Conservation (phyloP, 2,888 invertebrate genomes). For the Herminia tarsipennalis region DNA sequence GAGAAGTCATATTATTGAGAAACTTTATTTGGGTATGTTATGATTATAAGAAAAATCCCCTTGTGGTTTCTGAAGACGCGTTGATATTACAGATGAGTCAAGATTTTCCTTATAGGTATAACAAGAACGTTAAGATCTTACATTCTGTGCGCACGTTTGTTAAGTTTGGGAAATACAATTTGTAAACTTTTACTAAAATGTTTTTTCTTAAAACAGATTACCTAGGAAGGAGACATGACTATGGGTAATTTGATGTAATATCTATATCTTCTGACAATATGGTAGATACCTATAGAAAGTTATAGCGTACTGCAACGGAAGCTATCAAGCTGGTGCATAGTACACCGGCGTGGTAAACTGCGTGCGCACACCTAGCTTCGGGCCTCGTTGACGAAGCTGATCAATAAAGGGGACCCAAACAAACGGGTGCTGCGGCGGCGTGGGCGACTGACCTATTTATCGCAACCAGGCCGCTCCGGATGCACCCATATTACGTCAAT, state of each 20-base stretch:
- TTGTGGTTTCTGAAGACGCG: neutral
- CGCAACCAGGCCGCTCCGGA: conserved; percentile 48
- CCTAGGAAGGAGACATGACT: neutral
- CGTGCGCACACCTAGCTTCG: conserved; percentile 66
- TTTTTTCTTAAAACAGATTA: neutral
- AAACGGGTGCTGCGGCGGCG: conserved; percentile 68
- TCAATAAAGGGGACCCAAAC: conserved; percentile 83
- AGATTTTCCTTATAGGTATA: neutral
- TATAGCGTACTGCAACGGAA: conserved; percentile 43
- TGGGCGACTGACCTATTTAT: conserved; percentile 80
- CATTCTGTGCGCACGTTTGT: neutral
- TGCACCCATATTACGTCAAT: conserved; percentile 46
- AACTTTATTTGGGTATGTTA: neutral
- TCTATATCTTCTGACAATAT: neutral
- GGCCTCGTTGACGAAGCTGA: conserved; percentile 47
- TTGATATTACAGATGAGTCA: neutral
- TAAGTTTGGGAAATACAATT: no score
- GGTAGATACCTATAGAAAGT: neutral
- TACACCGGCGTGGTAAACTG: conserved; percentile 49
- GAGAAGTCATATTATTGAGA: no score
- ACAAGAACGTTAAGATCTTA: neutral
- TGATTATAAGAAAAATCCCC: neutral
- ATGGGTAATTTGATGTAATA: no score
- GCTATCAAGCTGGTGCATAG: conserved; percentile 38
- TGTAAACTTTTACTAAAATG: no score